Base-by-base conservation (phyloP, 2,888 invertebrate genomes). In the Cataglyphis albicans region DNA sequence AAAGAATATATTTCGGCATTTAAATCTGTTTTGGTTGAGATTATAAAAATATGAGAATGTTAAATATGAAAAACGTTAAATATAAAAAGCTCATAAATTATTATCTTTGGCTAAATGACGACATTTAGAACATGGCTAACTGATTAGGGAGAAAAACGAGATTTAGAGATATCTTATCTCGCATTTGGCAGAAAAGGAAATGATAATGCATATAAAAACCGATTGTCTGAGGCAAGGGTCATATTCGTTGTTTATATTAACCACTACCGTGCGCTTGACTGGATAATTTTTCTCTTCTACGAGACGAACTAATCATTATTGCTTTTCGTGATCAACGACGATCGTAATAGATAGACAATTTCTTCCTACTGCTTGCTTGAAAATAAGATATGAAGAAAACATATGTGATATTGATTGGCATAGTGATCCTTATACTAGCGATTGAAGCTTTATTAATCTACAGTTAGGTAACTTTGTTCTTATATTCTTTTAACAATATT, bases 171-270 rank as follows among this genome's bases (percentile, higher is more conserved):
- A 74, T 25, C 67, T 64, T 87, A 87, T 87, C 86, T 75, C 48
- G 38, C 25, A 25, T 86, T 72, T 73, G 78, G 68, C 7, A 38
- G 10, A 38, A 44, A 44, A 82, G 72, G 1, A 9, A 48, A 41
- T 48, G 82, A 78, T 70, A 84, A 63, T 32, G 48, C 12, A 61
- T 65, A 74, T 52, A 57, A 44, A 57, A 10, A 9, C 6, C n/a
- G 74, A 25, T 35, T 18, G 2, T 44, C 32, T n/a, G 18, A 18
- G n/a, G 44, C 63, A 75, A 81, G 80, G 80, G 85, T 81, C 84
- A 59, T 81, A 59, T 81, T 65, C 21, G 32, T 75, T 44, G 78
- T 87, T 81, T 91, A 86, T 86, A 90, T 91, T 89, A 89, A 87
- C 87, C 65, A 84, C 70, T 65, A 78, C 64, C 83, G 29, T n/a